Evolutionary conservation across 1,140 invertebrate genomes (phyloP).

Genomic region (Drosophila sucinea): DNA sequence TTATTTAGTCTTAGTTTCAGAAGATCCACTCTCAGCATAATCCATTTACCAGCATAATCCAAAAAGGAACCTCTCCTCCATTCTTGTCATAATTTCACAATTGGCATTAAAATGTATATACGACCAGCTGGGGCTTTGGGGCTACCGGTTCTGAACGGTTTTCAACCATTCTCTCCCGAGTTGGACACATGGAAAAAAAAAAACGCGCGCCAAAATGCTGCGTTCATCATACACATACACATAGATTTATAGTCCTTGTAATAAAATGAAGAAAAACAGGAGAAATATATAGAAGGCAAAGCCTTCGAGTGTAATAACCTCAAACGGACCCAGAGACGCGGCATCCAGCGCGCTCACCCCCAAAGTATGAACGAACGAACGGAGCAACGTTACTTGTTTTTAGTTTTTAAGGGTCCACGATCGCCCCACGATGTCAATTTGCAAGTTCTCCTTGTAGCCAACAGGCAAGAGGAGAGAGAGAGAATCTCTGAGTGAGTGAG

Average conservation of each 20-base stretch:
- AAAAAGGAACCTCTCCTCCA: too few species aligned
- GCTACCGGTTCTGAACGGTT: slow-evolving; percentile 22
- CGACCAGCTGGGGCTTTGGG: not conserved
- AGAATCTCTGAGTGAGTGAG: slow-evolving; percentile 41
- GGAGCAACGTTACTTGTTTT: slow-evolving; percentile 48
- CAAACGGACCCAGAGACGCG: slow-evolving; percentile 14
- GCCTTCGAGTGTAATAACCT: slow-evolving; percentile 33
- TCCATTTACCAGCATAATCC: too few species aligned
- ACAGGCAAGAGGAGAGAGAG: not conserved
- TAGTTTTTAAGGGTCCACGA: slow-evolving; percentile 59
- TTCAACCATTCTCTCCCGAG: slow-evolving; percentile 22
- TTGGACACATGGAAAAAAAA: not conserved
- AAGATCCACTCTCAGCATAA: too few species aligned
- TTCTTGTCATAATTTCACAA: slow-evolving; percentile 19
- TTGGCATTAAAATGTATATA: not conserved
- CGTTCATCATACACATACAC: not conserved
- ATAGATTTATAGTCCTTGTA: slow-evolving; percentile 46
- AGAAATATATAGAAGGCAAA: slow-evolving; percentile 15
- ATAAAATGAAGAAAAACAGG: slow-evolving; percentile 32
- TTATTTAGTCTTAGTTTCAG: too few species aligned
- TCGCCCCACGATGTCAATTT: slow-evolving; percentile 70
- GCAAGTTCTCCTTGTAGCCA: slow-evolving; percentile 55
- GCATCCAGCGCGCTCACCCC: not conserved
- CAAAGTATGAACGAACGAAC: slow-evolving; percentile 31
- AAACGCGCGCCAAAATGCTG: slow-evolving; percentile 12